phyloP scores from a whole-genome alignment of 1,140 invertebrate species.

The Achatina immaculata region DNA sequence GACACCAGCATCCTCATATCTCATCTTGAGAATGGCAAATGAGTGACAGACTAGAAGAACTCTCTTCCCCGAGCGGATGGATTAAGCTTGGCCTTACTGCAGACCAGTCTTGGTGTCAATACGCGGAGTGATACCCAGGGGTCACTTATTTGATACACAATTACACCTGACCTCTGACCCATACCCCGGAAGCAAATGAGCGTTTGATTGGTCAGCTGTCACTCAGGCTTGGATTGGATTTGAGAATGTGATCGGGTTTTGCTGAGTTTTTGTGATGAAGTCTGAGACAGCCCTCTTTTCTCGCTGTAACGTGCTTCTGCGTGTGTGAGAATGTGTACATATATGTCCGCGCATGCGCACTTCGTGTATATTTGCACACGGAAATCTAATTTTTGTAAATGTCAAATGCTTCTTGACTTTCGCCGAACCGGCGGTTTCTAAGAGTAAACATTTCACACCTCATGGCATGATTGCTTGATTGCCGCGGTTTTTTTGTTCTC shows the following conservation, averaged over 20 bases:
- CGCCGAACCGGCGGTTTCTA: too few species aligned
- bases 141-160: slow-evolving; percentile 13
- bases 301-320: too few species aligned
- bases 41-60: slow-evolving; percentile 5
- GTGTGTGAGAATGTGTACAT: too few species aligned
- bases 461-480: too few species aligned
- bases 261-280: too few species aligned
- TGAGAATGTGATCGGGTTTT: not conserved
- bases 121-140: not conserved
- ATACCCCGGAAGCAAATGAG: not conserved
- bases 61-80: not conserved
- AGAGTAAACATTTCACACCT: too few species aligned
- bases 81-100: not conserved
- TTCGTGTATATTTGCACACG: too few species aligned
- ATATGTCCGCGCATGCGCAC: too few species aligned
- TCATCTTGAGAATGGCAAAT: not conserved
- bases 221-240: not conserved
- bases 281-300: too few species aligned
- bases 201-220: slow-evolving; percentile 7
- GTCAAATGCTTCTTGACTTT: too few species aligned
- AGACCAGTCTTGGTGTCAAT: not conserved
- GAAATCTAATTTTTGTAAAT: too few species aligned
- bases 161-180: slow-evolving; percentile 16
- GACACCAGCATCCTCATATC: not conserved
- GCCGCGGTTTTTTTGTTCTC: too few species aligned